These are phyloP conservation scores for Leptoclinus maculatus DNA, from an alignment of 2,797 vertebrate genomes.

Conservation along the genomic window DNA sequence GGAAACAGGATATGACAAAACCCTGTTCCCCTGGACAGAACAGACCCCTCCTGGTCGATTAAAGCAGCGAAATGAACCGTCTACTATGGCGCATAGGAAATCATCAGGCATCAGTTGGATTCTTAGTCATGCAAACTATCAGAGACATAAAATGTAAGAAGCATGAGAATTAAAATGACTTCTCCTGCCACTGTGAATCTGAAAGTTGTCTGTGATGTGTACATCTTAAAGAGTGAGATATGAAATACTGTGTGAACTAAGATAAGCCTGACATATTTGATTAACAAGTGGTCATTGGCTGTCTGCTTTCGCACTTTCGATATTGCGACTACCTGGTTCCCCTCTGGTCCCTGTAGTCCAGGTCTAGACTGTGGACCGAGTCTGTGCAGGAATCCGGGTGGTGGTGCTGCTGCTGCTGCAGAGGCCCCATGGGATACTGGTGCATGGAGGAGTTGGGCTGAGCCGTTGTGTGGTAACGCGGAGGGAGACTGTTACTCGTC, in stretches of 20 bases:
- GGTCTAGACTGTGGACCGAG: slow-evolving; percentile 89
- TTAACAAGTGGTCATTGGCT: background rate
- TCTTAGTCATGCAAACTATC: background rate
- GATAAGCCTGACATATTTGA: background rate
- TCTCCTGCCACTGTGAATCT: background rate
- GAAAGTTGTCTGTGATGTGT: background rate
- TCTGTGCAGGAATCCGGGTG: slow-evolving; percentile 87
- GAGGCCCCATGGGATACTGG: slow-evolving; percentile 90
- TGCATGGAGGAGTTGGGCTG: slow-evolving; percentile 96
- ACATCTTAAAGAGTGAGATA: background rate
- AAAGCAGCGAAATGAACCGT: slow-evolving; percentile 21
- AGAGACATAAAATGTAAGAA: background rate
- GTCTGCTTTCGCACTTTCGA: background rate
- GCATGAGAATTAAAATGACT: background rate
- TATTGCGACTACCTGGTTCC: slow-evolving; percentile 84
- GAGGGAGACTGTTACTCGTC: slow-evolving; percentile 94
- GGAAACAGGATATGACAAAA: slow-evolving; percentile 1
- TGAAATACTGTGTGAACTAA: background rate
- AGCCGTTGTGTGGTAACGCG: slow-evolving; percentile 90
- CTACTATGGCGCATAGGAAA: background rate
- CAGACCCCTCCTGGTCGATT: background rate
- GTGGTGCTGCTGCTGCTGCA: slow-evolving; percentile 76
- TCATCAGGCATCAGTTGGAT: slow-evolving; percentile 8
- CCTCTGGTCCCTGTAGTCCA: slow-evolving; percentile 88
- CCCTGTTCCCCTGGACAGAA: background rate